Percentiles rank a stretch among this genome's conserved stretches.
These are phyloP conservation scores for Merops nubicus DNA, from an alignment of 2,113 vertebrate species.

Conservation along the genomic window DNA sequence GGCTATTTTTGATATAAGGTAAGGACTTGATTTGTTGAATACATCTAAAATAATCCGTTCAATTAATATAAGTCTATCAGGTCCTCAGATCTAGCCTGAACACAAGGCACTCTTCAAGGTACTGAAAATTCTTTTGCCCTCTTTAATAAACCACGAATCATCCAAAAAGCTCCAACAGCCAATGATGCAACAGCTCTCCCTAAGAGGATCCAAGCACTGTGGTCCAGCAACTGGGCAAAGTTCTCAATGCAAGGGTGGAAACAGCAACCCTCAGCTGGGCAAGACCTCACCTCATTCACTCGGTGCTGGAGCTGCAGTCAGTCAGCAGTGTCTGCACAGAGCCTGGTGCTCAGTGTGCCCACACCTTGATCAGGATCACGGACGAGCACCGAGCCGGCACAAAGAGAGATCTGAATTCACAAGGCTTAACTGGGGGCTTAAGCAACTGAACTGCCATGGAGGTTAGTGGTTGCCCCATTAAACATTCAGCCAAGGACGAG, in stretches of 20 bases:
- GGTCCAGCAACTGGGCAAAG: not conserved
- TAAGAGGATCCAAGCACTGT: fast-evolving
- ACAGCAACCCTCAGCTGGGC: fast-evolving
- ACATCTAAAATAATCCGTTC: not conserved
- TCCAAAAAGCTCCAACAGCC: not conserved
- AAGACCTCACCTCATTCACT: fast-evolving
- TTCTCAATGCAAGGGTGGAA: fast-evolving
- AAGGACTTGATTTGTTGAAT: not conserved
- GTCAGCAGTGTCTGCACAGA: fast-evolving
- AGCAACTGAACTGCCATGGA: not conserved
- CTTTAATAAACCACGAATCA: not conserved
- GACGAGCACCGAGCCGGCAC: not conserved
- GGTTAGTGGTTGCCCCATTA: not conserved
- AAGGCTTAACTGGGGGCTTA: not conserved
- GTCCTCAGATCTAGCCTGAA: not conserved
- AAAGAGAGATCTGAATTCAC: not conserved
- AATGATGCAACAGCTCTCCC: fast-evolving
- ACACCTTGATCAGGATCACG: fast-evolving
- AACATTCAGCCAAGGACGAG: not conserved
- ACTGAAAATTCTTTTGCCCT: not conserved
- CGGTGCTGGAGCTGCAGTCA: fast-evolving
- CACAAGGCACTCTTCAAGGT: fast-evolving
- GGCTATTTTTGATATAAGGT: not conserved
- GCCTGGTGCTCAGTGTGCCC: not conserved
- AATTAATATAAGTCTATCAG: not conserved